Evolutionary conservation across 2,797 vertebrate species (phyloP), one percentile per base, ranked within the genome.

Genomic region (Brachyrhaphis roseni): DNA sequence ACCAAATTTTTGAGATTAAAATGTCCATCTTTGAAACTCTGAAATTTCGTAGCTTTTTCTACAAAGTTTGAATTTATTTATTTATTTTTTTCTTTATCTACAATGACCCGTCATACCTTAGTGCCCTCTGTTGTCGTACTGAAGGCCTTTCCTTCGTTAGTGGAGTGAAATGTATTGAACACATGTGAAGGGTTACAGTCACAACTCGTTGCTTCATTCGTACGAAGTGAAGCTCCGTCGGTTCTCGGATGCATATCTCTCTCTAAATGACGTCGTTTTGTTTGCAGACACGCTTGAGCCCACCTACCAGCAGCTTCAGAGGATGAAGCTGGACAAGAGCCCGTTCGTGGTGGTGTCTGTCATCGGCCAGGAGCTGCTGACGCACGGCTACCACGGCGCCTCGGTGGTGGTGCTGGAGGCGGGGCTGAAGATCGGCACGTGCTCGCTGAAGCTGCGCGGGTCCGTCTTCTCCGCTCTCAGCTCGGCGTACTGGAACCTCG

Each of bases 331-430:
- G 96, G 98, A 99, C 96, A 98, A 98, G 93, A 98, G 98, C 81
- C 98, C 98, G 5, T 99, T 99, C 80, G 98, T 99, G 84, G 98
- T 99, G n/a, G 98, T 99, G 78, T 99, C 98, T 5, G 98, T 99
- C 88, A 96, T 99, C 1, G 98, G 98, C 28, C 98, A 99, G 93
- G 98, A 99, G 83, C 97, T 99, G 78, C 96, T 99, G 93, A 98
- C 96, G 0, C 96, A 97, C 0, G 91, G 96, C 62, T 97, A 97
- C 0, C 97, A 98, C 92, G 97, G 0, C 76, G 97, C 85, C 57
- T 98, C 98, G 0, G 97, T 97, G 31, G 97, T 98, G 84, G 98
- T 98, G 71, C 93, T 99, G 74, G 98, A 99, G 94, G 97, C 98
- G 0, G 98, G 97, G 43, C 95, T 99, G 84, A 99, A 98, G 96